These are phyloP conservation scores for Equus przewalskii DNA, from an alignment of 2,113 vertebrate genomes.

Conservation along the genomic window DNA sequence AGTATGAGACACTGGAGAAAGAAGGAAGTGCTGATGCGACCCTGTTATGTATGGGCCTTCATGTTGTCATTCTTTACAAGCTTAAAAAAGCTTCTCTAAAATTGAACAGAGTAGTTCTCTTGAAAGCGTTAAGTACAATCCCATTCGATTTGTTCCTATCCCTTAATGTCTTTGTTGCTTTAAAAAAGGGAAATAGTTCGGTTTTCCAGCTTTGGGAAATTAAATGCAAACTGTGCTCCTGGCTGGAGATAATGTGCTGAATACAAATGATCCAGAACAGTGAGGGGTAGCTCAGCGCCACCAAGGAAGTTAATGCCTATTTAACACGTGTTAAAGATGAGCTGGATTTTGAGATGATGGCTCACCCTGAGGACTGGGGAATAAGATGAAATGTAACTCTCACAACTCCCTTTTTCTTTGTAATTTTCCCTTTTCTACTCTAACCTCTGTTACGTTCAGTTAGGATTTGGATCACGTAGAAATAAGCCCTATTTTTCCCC, in stretches of 20 bases:
- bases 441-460: not conserved
- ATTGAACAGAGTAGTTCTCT: not conserved
- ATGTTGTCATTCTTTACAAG: not conserved
- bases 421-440: conserved; percentile 10
- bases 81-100: conserved; percentile 14
- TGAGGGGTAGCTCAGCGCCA: not conserved
- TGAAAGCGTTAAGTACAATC: conserved; percentile 16
- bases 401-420: conserved; percentile 11
- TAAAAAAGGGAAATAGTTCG: not conserved
- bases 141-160: conserved; percentile 43
- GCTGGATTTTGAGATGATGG: not conserved
- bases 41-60: not conserved
- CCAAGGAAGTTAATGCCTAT: conserved; percentile 14
- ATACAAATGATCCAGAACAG: conserved; percentile 23
- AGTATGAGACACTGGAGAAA: not conserved
- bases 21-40: not conserved
- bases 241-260: conserved; percentile 26
- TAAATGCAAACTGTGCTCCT: conserved; percentile 42
- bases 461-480: not conserved
- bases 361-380: not conserved
- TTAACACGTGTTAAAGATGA: conserved; percentile 7
- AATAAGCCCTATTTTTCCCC: not conserved
- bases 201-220: conserved; percentile 44
- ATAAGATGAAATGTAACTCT: conserved; percentile 30
- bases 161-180: conserved; percentile 47